Evolutionary conservation across 2,888 invertebrate species (phyloP), one percentile per base, ranked within the genome.

Genomic region (Mystacides longicornis): DNA sequence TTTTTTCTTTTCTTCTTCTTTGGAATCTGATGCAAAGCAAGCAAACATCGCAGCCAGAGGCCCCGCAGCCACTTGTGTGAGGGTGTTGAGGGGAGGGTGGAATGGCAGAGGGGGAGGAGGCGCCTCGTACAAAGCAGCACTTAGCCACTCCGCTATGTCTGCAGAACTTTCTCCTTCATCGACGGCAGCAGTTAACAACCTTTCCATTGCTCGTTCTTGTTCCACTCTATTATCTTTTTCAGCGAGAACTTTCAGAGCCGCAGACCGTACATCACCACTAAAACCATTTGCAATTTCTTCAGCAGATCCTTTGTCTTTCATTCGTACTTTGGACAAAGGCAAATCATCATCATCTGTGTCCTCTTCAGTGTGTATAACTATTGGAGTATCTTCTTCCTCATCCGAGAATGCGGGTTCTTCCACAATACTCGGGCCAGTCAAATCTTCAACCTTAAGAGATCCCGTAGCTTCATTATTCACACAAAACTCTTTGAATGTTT

Each of bases 401-500:
- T 92, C 92, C 63, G 91, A 92, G 69, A 92, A 93, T 23, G 83
- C 83, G 11, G 89, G 85, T 65, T 91, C 91, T 49, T 77, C 76
- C 9, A 73, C 70, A 5, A 52, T 47, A 23, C 56, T 43, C 23
- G 75, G 59, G 20, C 76, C 77, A 21, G 74, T 74, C 18, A 68
- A 68, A 63, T 80, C 78, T 42, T 78, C 78, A 23, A 69, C 67
- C 49, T 73, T 70, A 18, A 78, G 76, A 19, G 80, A 78, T 2
- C 68, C 74, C 1, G 61, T 56, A 19, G 77, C 76, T 64, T 77
- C 77, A 1, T 74, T 74, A 64, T 75, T 75, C 57, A 78, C 78
- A 67, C 89, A 91, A 71, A 96, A 96, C 72, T 96, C 95, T 65
- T 87, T 86, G 68, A 97, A 97, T 42, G 89, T 91, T 67, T 93